phyloP scores from a whole-genome alignment of 2,113 vertebrate genomes.

The Neotoma lepida region DNA sequence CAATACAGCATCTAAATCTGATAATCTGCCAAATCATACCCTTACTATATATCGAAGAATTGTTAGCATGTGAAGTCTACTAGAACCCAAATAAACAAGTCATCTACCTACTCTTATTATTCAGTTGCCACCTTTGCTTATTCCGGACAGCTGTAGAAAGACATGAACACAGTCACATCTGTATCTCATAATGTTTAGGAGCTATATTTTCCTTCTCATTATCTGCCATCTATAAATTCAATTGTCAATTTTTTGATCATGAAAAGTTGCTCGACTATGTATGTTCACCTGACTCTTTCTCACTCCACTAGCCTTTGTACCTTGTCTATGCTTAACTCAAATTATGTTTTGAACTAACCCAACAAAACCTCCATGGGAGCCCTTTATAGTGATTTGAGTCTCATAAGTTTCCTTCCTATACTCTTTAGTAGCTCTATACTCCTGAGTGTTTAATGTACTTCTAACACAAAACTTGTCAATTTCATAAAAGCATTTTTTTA shows the following conservation, averaged over 20 bases:
- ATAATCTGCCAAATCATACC: background rate
- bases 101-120: background rate
- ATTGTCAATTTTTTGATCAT: background rate
- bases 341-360: background rate
- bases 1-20: background rate
- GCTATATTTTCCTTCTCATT: background rate
- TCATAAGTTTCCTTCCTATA: background rate
- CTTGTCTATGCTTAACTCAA: background rate
- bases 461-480: background rate
- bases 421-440: background rate
- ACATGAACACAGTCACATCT: background rate
- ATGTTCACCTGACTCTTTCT: background rate
- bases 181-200: background rate
- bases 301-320: background rate
- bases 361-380: background rate
- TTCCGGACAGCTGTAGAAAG: background rate
- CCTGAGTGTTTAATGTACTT: background rate
- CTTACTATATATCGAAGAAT: background rate
- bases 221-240: background rate
- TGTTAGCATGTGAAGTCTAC: background rate
- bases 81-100: background rate
- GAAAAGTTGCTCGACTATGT: background rate
- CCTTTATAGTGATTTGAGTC: background rate
- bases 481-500: background rate
- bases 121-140: background rate